These are phyloP conservation scores for Phaedon cochleariae DNA, from an alignment of 2,888 invertebrate genomes.

Conservation along the genomic window DNA sequence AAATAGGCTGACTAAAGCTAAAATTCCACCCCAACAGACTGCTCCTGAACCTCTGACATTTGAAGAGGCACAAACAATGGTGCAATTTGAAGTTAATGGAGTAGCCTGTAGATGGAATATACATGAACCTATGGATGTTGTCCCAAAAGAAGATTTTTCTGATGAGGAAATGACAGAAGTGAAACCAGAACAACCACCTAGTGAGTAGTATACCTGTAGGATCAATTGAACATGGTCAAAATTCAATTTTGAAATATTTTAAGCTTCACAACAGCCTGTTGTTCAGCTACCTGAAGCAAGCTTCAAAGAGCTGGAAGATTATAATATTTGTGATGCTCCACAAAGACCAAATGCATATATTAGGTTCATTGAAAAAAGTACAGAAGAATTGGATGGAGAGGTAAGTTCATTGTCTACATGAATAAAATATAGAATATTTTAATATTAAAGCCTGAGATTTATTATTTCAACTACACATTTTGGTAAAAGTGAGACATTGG, in stretches of 20 bases:
- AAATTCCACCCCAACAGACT: slow-evolving; percentile 60
- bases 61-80: slow-evolving; percentile 84
- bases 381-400: slow-evolving; percentile 92
- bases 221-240: not conserved
- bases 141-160: slow-evolving; percentile 72
- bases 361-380: slow-evolving; percentile 92
- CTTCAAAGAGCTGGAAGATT: slow-evolving; percentile 77
- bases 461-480: too few relatives aligned
- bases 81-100: slow-evolving; percentile 88
- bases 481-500: too few relatives aligned
- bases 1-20: slow-evolving; percentile 49
- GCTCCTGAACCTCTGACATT: slow-evolving; percentile 79
- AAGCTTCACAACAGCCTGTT: slow-evolving; percentile 14
- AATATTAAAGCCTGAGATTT: too few relatives aligned
- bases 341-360: slow-evolving; percentile 89
- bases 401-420: slow-evolving; percentile 36
- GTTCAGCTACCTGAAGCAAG: slow-evolving; percentile 70
- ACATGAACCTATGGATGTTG: slow-evolving; percentile 72
- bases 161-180: slow-evolving; percentile 62
- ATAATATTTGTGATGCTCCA: slow-evolving; percentile 84
- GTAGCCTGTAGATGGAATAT: slow-evolving; percentile 63
- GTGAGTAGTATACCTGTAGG: slow-evolving; percentile 13
- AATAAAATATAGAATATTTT: too few relatives aligned
- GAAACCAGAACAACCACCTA: slow-evolving; percentile 60
- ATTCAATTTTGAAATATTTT: slow-evolving; percentile 4